phyloP scores from a whole-genome alignment of 37 sponge, comb jelly and placozoan species.

The Spongilla lacustris region DNA sequence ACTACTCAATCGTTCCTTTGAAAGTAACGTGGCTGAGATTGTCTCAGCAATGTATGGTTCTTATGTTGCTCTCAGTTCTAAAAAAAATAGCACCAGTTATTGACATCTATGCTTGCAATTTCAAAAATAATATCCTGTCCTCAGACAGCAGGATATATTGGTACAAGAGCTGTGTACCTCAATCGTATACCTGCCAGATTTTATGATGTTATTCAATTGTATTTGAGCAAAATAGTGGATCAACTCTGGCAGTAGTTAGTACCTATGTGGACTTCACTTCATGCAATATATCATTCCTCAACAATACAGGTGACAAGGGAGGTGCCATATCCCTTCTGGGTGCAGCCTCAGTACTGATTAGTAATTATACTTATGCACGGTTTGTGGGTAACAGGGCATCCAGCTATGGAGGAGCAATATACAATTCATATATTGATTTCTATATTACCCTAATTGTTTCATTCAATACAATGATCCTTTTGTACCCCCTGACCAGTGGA shows the following conservation, averaged over 20 bases:
- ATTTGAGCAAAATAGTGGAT: conserved; percentile 44
- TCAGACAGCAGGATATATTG: background rate
- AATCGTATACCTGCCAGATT: conserved; percentile 35
- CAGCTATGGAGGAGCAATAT: conserved; percentile 60
- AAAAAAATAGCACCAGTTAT: conserved; percentile 18
- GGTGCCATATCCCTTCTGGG: conserved; percentile 55
- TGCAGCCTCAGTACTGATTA: conserved; percentile 7
- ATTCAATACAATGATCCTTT: conserved; percentile 35
- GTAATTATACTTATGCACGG: background rate
- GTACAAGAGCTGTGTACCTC: conserved; percentile 52
- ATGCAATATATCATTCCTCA: conserved; percentile 6
- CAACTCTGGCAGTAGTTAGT: conserved; percentile 41
- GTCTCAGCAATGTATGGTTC: conserved; percentile 41
- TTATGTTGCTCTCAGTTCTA: background rate
- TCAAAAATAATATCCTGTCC: conserved; percentile 21
- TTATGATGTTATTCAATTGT: background rate
- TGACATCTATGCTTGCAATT: conserved; percentile 10
- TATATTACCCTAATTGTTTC: conserved; percentile 43
- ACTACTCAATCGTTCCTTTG: conserved; percentile 3
- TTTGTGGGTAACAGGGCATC: conserved; percentile 43
- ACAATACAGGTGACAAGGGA: conserved; percentile 45
- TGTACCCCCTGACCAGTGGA: conserved; percentile 25
- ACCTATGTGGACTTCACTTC: conserved; percentile 27
- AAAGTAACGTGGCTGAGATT: conserved; percentile 25
- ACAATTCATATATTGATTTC: conserved; percentile 22